Percentiles rank a stretch among this genome's conserved stretches.
Conservation (phyloP, 2,113 vertebrate genomes). For the Semnornis frantzii region DNA sequence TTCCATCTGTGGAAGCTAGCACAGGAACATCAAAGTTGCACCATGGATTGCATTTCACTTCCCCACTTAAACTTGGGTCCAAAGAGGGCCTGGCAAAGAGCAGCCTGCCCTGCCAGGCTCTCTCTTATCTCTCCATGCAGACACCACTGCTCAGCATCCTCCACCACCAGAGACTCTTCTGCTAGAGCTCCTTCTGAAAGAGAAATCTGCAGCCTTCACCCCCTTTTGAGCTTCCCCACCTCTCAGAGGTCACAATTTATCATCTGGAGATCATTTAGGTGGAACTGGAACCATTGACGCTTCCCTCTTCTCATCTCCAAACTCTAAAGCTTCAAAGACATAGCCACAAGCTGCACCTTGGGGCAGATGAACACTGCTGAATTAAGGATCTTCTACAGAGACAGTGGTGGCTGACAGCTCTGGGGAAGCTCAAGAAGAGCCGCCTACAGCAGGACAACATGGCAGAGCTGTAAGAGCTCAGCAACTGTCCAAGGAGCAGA, state of each 20-base stretch:
- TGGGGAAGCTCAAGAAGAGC: neutral
- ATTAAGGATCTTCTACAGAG: neutral
- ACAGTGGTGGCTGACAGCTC: neutral
- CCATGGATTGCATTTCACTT: neutral
- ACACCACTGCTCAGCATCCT: neutral
- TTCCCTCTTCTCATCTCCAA: neutral
- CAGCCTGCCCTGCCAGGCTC: neutral
- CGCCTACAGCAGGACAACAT: neutral
- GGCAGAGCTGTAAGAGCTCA: neutral
- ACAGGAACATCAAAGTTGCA: neutral
- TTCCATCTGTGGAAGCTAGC: neutral
- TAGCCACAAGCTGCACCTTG: neutral
- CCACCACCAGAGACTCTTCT: neutral
- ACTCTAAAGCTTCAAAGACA: neutral
- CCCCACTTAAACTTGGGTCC: neutral
- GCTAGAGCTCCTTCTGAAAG: neutral
- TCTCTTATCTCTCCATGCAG: neutral
- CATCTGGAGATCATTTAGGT: neutral
- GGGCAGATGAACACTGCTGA: neutral
- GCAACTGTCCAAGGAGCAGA: neutral
- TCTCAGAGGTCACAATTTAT: neutral
- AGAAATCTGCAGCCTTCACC: neutral
- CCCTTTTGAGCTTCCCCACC: neutral
- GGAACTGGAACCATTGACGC: neutral
- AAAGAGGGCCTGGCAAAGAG: neutral